phyloP scores from a whole-genome alignment of 2,888 invertebrate genomes.

The Spodoptera exigua region DNA sequence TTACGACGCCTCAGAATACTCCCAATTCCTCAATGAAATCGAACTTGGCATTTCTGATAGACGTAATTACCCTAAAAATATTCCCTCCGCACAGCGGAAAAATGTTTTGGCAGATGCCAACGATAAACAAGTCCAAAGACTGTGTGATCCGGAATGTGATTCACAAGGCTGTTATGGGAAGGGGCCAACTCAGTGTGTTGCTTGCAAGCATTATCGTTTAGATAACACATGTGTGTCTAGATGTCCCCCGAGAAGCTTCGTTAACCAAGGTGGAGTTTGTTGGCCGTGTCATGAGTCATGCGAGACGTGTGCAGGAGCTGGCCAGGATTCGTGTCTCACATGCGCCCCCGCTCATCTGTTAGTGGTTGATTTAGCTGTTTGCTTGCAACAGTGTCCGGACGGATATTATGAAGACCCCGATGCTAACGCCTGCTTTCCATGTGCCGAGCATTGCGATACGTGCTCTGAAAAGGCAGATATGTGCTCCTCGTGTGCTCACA shows the following conservation, averaged over 20 bases:
- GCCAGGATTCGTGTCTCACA: constrained; percentile 95
- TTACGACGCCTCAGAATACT: constrained; percentile 90
- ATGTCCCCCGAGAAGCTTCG: constrained; percentile 95
- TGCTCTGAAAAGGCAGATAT: constrained; percentile 95
- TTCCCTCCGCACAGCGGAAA: constrained; percentile 90
- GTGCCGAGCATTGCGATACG: constrained; percentile 95
- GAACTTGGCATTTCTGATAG: constrained; percentile 89
- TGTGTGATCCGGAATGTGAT: constrained; percentile 95
- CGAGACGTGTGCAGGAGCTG: constrained; percentile 95
- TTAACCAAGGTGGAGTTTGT: constrained; percentile 94
- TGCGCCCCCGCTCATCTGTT: constrained; percentile 95
- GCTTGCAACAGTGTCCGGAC: constrained; percentile 96
- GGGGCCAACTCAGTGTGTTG: constrained; percentile 95
- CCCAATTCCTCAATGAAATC: constrained; percentile 87
- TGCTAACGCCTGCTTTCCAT: constrained; percentile 95
- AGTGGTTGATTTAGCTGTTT: constrained; percentile 95
- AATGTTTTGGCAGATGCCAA: constrained; percentile 90
- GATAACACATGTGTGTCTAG: constrained; percentile 95
- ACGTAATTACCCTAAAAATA: constrained; percentile 91
- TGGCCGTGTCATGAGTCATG: constrained; percentile 97
- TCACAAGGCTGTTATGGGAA: constrained; percentile 95
- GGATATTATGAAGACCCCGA: constrained; percentile 95
- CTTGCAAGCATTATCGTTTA: constrained; percentile 94
- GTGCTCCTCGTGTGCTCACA: constrained; percentile 96
- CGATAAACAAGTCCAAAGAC: constrained; percentile 90